Conservation (phyloP, 2,888 invertebrate species). For the Anarsia innoxiella region DNA sequence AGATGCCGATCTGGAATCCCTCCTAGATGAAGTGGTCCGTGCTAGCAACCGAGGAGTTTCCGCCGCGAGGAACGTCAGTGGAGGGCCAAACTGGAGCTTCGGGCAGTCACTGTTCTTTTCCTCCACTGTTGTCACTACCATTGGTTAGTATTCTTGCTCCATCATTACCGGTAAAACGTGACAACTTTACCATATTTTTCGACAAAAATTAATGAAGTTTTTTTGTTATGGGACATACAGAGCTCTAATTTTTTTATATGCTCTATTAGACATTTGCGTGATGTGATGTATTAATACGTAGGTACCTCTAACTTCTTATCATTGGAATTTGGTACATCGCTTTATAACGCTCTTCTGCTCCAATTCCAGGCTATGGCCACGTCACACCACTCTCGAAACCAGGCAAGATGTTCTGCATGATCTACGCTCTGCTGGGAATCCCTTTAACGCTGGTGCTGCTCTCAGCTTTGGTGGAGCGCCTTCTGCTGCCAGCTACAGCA, state of each 20-base stretch:
- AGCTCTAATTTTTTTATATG: too few relatives aligned
- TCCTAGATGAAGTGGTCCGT: conserved; percentile 81
- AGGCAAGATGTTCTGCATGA: conserved; percentile 91
- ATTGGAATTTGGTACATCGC: too few relatives aligned
- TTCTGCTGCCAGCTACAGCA: conserved; percentile 83
- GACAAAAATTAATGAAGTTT: too few relatives aligned
- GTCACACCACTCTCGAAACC: conserved; percentile 89
- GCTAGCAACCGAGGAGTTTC: conserved; percentile 88
- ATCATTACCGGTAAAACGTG: too few relatives aligned
- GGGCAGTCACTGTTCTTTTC: conserved; percentile 93
- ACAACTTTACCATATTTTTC: too few relatives aligned
- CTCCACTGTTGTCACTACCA: conserved; percentile 91
- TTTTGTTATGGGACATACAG: too few relatives aligned
- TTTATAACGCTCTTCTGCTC: too few relatives aligned
- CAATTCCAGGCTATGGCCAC: conserved; percentile 86
- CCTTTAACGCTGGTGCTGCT: conserved; percentile 89
- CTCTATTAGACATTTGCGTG: too few relatives aligned
- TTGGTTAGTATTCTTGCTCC: conserved; percentile 80
- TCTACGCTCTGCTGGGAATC: conserved; percentile 89
- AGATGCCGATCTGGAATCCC: conserved; percentile 84
- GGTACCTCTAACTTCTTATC: too few relatives aligned
- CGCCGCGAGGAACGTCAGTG: conserved; percentile 82
- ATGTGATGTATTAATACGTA: too few relatives aligned
- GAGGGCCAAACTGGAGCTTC: conserved; percentile 92
- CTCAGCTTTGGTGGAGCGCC: conserved; percentile 86